Conservation (phyloP, 2,797 vertebrate species). For the Pyrocephalus nanus region DNA sequence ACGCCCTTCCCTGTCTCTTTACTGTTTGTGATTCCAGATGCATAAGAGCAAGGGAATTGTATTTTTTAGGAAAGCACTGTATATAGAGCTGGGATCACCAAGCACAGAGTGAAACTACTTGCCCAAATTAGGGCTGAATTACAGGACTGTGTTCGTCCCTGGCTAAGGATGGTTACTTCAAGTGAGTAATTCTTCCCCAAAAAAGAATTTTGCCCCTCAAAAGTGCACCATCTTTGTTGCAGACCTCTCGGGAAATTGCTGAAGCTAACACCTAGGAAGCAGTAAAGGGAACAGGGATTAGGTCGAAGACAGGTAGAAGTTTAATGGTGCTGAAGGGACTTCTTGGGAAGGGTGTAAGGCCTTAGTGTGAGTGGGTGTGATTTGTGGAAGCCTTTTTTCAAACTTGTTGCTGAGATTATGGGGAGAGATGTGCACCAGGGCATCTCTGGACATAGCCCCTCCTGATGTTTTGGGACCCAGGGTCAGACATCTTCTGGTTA, state of each 20-base stretch:
- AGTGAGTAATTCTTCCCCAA: not conserved
- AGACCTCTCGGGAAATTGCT: not conserved
- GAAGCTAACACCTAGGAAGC: not conserved
- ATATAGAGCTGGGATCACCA: not conserved
- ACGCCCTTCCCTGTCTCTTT: not conserved
- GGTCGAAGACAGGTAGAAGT: not conserved
- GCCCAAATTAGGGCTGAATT: not conserved
- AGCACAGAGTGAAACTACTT: not conserved
- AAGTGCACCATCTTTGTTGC: not conserved
- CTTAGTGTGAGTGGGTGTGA: not conserved
- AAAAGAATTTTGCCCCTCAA: not conserved
- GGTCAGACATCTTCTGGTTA: not conserved
- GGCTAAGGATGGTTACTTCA: not conserved
- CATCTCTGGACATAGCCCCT: not conserved
- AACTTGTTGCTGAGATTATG: not conserved
- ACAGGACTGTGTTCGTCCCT: not conserved
- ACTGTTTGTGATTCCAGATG: not conserved
- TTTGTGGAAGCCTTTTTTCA: not conserved
- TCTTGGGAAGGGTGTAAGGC: not conserved
- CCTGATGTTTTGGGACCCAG: not conserved
- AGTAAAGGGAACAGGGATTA: not conserved
- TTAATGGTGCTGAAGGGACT: not conserved
- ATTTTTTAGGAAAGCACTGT: not conserved
- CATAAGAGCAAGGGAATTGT: not conserved
- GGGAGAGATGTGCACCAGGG: not conserved